A percentile compares a stretch with the other conserved stretches of the same genome.
phyloP scores from a whole-genome alignment of 2,888 invertebrate species.

The Notodonta ziczac region DNA sequence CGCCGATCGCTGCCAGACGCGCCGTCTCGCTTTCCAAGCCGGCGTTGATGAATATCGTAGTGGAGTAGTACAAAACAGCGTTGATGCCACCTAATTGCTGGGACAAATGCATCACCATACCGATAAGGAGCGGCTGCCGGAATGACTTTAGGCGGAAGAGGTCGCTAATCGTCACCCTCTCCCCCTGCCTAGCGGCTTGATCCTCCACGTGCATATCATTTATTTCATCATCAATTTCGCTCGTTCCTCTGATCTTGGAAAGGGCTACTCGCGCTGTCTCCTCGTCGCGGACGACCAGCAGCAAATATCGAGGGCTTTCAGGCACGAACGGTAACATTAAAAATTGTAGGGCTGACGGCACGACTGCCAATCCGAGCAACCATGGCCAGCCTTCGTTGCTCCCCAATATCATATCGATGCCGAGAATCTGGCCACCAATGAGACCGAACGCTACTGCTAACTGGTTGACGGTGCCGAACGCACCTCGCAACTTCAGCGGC shows the following conservation, averaged over 20 bases:
- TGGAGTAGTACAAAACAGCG: slow-evolving; percentile 89
- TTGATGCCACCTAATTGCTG: slow-evolving; percentile 81
- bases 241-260: slow-evolving; percentile 64
- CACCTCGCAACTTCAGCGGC: slow-evolving; percentile 72
- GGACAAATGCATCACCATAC: slow-evolving; percentile 80
- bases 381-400: slow-evolving; percentile 77
- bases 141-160: slow-evolving; percentile 63
- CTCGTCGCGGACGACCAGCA: slow-evolving; percentile 70
- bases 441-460: slow-evolving; percentile 78
- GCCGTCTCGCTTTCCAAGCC: slow-evolving; percentile 85
- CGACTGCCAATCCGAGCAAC: slow-evolving; percentile 72
- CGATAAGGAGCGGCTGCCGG: slow-evolving; percentile 74
- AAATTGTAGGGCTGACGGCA: slow-evolving; percentile 72
- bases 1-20: slow-evolving; percentile 88
- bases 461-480: slow-evolving; percentile 80
- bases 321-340: slow-evolving; percentile 72
- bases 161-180: slow-evolving; percentile 70
- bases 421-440: slow-evolving; percentile 73
- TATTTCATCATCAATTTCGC: slow-evolving; percentile 75
- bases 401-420: slow-evolving; percentile 76
- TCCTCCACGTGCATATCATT: slow-evolving; percentile 80
- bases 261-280: slow-evolving; percentile 67
- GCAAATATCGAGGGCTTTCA: slow-evolving; percentile 75
- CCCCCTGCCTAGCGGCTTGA: slow-evolving; percentile 69
- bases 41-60: slow-evolving; percentile 86